Conservation (phyloP, 1,140 invertebrate species). For the Carcinoscorpius rotundicauda region DNA sequence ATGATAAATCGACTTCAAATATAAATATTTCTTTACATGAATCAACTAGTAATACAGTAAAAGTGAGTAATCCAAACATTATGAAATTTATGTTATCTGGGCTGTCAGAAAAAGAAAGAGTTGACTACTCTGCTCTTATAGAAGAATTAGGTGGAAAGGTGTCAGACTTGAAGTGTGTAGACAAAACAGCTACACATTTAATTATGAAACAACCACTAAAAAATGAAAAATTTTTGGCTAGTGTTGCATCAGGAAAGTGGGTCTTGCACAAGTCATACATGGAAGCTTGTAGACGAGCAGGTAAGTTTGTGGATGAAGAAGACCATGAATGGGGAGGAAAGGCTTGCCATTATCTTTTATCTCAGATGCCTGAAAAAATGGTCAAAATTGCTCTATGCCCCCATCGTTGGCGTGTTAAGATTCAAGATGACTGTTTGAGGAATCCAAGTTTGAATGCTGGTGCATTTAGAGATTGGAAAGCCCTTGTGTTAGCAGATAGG, state of each 20-base stretch:
- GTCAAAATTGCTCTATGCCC: constrained; percentile 14
- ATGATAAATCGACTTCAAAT: too few species aligned
- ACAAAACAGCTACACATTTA: constrained; percentile 58
- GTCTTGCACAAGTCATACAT: constrained; percentile 65
- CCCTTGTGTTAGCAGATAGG: constrained; percentile 12
- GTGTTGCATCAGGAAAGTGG: constrained; percentile 76
- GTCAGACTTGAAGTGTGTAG: constrained; percentile 45
- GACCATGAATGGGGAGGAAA: constrained; percentile 18
- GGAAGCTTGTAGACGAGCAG: constrained; percentile 45
- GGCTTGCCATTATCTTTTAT: background rate
- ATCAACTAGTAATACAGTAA: background rate
- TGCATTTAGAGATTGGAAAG: constrained; percentile 17
- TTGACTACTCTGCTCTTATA: constrained; percentile 41
- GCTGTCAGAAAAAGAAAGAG: constrained; percentile 33
- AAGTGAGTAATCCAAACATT: background rate
- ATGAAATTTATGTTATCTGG: constrained; percentile 34
- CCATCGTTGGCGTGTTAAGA: constrained; percentile 11
- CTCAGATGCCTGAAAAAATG: background rate
- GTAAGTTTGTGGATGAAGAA: constrained; percentile 43
- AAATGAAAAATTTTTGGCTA: constrained; percentile 73
- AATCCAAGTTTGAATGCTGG: background rate
- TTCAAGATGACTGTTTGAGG: background rate
- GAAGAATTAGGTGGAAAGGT: constrained; percentile 51
- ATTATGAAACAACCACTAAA: constrained; percentile 55
- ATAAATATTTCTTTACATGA: too few species aligned